A percentile compares a stretch with the other conserved stretches of the same genome.
These are phyloP conservation scores for Epistrophella euchroma DNA, from an alignment of 2,888 invertebrate genomes.

Conservation along the genomic window DNA sequence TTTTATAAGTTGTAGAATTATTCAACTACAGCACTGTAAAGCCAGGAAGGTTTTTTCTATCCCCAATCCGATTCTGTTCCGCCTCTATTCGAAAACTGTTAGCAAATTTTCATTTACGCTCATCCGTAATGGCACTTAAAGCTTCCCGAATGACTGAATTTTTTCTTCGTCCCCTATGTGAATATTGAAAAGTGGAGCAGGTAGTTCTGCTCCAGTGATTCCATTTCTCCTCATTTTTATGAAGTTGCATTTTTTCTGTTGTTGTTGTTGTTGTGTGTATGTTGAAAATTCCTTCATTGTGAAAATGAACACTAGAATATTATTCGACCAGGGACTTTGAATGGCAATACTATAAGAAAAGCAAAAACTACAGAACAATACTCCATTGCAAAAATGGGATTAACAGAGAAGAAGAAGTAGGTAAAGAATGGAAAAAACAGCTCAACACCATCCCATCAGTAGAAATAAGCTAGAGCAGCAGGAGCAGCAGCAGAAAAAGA, in stretches of 20 bases:
- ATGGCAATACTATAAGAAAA: conserved; percentile 2
- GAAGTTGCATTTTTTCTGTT: neutral
- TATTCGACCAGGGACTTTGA: conserved; percentile 25
- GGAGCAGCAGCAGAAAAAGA: neutral
- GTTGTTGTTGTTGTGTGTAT: neutral
- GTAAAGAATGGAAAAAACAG: conserved; percentile 6
- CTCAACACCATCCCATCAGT: conserved; percentile 5
- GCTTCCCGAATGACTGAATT: conserved; percentile 36
- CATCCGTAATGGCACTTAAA: conserved; percentile 71
- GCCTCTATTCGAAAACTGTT: conserved; percentile 40
- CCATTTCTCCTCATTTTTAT: conserved; percentile 30
- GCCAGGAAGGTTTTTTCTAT: neutral
- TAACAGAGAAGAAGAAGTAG: conserved; percentile 6
- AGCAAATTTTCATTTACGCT: conserved; percentile 70
- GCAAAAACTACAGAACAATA: conserved; percentile 18
- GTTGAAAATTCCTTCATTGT: conserved; percentile 34
- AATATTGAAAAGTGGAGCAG: conserved; percentile 58
- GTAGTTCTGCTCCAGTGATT: conserved; percentile 59
- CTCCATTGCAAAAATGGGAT: conserved; percentile 19
- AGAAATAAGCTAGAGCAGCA: neutral
- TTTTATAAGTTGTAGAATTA: too few relatives aligned
- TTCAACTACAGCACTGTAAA: neutral
- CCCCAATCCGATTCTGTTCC: neutral
- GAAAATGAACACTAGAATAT: conserved; percentile 14
- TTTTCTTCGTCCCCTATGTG: neutral